Evolutionary conservation across 2,797 vertebrate genomes (phyloP), one percentile per base, ranked within the genome.

Genomic region (Perodicticus potto): DNA sequence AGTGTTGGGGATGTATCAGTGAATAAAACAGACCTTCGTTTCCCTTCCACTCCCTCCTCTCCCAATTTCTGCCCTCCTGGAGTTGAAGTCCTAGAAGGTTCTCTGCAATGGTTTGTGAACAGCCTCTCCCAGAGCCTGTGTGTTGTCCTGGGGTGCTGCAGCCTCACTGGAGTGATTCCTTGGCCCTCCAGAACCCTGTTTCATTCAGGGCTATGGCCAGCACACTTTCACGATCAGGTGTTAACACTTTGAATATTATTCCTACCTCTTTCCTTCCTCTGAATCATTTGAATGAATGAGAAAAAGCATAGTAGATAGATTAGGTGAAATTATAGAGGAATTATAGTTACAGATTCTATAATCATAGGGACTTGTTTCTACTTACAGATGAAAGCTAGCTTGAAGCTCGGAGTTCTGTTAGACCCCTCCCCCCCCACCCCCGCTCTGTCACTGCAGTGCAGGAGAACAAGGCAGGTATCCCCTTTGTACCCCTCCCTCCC

Each of bases 221-320:
- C 29, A 45, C 16, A 2, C 12, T 11, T 69, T 88, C 32, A 53
- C 27, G 40, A 9, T 32, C n/a, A 53, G 25, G 69, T 19, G 0
- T 22, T 81, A 23, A 63, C 40, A 29, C n/a, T 45, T 70, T 20
- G 8, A 32, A 3, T 65, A 3, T 40, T 25, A 25, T n/a, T 53
- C 25, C 25, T 76, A 7, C 12, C 49, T 73, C 2, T 12, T 37
- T 49, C 32, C 7, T 69, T 37, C 73, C 23, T 34, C 45, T 86
- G 29, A 83, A n/a, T 37, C 43, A 13, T 49, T 65, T 34, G 65
- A 72, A 80, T 40, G 78, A 91, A 72, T 57, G n/a, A 61, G 94
- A 80, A 65, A 89, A 45, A 93, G 45, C 23, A 53, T 43, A 69
- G 8, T 70, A 27, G 20, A 5, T 77, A 55, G 32, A 32, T 72